Evolutionary conservation across 2,797 vertebrate species (phyloP).

Genomic region (Zenarchopterus dispar): DNA sequence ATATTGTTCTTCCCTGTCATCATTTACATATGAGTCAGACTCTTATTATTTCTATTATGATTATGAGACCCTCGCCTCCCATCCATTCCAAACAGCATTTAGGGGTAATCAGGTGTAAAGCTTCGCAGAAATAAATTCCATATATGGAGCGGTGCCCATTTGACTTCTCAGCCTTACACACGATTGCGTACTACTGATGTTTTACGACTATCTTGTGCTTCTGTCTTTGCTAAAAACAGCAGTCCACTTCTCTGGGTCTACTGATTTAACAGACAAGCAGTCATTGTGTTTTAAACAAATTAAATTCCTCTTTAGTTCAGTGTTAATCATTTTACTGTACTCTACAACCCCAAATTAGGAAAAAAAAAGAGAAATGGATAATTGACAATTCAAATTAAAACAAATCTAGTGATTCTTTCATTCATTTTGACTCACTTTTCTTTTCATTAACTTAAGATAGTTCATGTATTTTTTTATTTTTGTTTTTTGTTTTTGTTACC

Average conservation of each 20-base stretch:
- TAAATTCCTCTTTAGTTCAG: neutral
- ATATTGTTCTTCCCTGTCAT: conserved; percentile 65
- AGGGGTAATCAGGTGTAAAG: conserved; percentile 75
- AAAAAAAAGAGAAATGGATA: too few species aligned
- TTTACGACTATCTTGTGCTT: neutral
- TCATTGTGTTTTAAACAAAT: conserved; percentile 22
- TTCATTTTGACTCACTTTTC: too few species aligned
- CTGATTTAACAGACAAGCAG: conserved; percentile 40
- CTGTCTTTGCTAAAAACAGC: conserved; percentile 37
- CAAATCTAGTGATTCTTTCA: too few species aligned
- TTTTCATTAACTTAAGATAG: too few species aligned
- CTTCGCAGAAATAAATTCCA: conserved; percentile 52
- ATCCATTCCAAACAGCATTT: conserved; percentile 66
- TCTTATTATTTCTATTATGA: conserved; percentile 77
- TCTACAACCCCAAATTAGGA: too few species aligned
- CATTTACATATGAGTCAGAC: conserved; percentile 75
- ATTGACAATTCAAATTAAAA: too few species aligned
- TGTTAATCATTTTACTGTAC: neutral
- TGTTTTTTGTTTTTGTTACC: too few species aligned
- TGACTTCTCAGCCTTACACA: conserved; percentile 29
- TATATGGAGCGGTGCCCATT: conserved; percentile 55
- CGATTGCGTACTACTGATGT: conserved; percentile 25
- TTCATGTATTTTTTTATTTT: too few species aligned
- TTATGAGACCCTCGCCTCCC: conserved; percentile 65
- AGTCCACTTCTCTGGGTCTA: conserved; percentile 20